These are phyloP conservation scores for Bryconaethiops microstoma DNA, from an alignment of 2,797 vertebrate genomes.

Conservation along the genomic window DNA sequence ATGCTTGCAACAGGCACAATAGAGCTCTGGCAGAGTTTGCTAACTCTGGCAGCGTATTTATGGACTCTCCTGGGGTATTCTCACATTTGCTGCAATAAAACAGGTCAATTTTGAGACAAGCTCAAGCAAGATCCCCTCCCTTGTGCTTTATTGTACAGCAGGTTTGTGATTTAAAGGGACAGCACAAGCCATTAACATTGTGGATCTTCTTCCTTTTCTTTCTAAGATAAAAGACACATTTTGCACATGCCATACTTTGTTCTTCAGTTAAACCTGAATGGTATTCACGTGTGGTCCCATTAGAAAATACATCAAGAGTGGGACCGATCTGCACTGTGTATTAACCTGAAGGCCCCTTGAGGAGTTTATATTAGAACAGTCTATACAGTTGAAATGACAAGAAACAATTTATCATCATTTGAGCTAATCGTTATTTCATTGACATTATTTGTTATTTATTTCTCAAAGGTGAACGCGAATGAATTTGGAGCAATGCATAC, in stretches of 20 bases:
- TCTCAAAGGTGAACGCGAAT: not conserved
- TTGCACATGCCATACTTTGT: too few species aligned
- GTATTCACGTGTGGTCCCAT: too few species aligned
- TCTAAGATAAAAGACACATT: too few species aligned
- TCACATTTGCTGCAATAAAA: slow-evolving; percentile 37
- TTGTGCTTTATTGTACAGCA: slow-evolving; percentile 15
- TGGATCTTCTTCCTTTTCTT: too few species aligned
- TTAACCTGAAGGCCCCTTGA: not conserved
- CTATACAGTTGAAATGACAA: too few species aligned
- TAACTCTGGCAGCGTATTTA: slow-evolving; percentile 35
- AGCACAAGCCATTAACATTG: slow-evolving; percentile 14
- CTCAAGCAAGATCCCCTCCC: slow-evolving; percentile 13
- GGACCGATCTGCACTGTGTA: too few species aligned
- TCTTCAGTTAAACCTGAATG: too few species aligned
- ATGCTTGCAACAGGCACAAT: slow-evolving; percentile 41
- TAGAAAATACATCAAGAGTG: too few species aligned
- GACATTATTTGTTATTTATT: not conserved
- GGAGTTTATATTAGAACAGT: not conserved
- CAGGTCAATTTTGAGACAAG: slow-evolving; percentile 40
- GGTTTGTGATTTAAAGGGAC: slow-evolving; percentile 35
- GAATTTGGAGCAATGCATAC: not conserved
- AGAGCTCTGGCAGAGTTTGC: slow-evolving; percentile 23
- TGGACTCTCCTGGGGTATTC: slow-evolving; percentile 38
- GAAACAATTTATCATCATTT: not conserved
- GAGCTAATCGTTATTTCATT: not conserved